Base-by-base conservation (phyloP, 2,888 invertebrate genomes). In the Lasioglossum figueresi region DNA sequence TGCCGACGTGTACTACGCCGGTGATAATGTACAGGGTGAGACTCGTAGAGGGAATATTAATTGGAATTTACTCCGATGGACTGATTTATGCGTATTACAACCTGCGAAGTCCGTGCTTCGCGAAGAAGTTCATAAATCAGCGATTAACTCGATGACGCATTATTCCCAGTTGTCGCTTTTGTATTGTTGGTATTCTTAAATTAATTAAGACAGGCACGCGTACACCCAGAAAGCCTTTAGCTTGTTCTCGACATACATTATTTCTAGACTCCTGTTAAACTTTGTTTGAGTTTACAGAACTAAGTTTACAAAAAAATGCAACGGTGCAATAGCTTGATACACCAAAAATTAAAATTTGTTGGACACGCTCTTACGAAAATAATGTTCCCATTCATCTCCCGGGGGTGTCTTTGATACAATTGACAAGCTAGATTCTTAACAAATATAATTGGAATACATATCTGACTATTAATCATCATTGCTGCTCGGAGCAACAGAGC, bases 1-100 rank as follows among this genome's bases (percentile, higher is more conserved):
- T 71, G 63, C 71, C 43, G 72, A 72, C 71, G 71, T n/a, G 70
- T 72, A 52, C 63, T 66, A 66, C 43, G 66, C 23, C 14, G 16
- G 2, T 2, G 34, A 34, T 45, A 73, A 76, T 72, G 19, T 43
- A 71, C 63, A 34, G 76, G 59, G 72, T 83, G 76, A 34, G 23
- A 27, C 6, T 71, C 52, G 19, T 1, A 37, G 19, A 34, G 4
- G 19, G 66, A 66, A 66, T 66, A 34, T 66, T 66, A 66, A 66
- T 66, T 66, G 66, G 66, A 66, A 66, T 63, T 63, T 31, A 63
- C 31, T 63, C 14, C 63, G 31, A 63, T 63, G 6, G 8, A 34
- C 8, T 31, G 63, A 63, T 63, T 63, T 63, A 63, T 63, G 63
- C 19, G 63, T 16, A 59, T 59, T 27, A 27, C n/a, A 27, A 16